Conservation (phyloP, 1,140 invertebrate genomes). For the Trichonephila clavipes region DNA sequence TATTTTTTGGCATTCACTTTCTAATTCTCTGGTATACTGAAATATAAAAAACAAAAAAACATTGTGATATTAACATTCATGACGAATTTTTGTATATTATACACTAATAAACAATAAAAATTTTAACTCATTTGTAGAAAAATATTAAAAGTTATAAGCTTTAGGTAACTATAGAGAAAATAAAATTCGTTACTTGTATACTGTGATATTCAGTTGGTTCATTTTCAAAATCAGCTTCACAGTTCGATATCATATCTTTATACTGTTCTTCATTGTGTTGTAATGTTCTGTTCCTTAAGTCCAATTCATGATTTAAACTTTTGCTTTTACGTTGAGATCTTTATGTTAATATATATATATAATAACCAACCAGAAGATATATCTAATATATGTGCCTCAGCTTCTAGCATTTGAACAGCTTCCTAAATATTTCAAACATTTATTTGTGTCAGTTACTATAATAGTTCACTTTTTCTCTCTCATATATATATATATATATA, state of each 20-base stretch:
- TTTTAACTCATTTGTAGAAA: too few relatives aligned
- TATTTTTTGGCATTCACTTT: not conserved
- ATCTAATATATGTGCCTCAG: not conserved
- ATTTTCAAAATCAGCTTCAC: not conserved
- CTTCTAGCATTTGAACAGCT: not conserved
- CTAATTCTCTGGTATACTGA: not conserved
- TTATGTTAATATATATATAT: too few relatives aligned
- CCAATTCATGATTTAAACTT: not conserved
- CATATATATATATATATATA: too few relatives aligned
- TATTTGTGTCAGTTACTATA: too few relatives aligned
- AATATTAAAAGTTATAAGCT: too few relatives aligned
- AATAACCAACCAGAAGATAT: too few relatives aligned
- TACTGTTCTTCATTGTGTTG: not conserved
- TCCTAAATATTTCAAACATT: not conserved
- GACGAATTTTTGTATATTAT: too few relatives aligned
- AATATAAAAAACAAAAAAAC: not conserved
- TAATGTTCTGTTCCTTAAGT: not conserved
- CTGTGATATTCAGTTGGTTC: slow-evolving; percentile 1
- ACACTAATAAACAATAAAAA: too few relatives aligned
- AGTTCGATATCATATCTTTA: not conserved
- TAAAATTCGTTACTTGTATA: not conserved
- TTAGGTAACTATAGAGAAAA: too few relatives aligned
- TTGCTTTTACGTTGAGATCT: not conserved
- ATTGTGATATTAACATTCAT: too few relatives aligned
- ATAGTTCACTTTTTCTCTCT: too few relatives aligned